Base-by-base conservation (phyloP, 2,113 vertebrate species). In the Phylloscopus whistleri region DNA sequence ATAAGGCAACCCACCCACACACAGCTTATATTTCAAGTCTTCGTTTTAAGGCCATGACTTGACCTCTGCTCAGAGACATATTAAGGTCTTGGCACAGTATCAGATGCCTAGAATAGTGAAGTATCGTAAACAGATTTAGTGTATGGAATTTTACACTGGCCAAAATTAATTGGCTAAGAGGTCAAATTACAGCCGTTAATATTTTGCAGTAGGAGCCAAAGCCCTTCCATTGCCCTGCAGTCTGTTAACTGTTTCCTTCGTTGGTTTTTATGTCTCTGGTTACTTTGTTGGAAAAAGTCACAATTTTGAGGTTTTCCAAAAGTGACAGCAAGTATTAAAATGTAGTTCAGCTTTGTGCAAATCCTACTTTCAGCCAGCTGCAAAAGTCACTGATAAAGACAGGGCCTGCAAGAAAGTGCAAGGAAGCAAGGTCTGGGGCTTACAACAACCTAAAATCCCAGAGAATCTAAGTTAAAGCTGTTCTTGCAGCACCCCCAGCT, bases 81-180 rank as follows among this genome's bases (percentile, higher is more conserved):
- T 95, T 97, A 95, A 96, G 96, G 86, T 85, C 90, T 90, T 97
- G 97, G 97, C 97, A 98, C 93, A 84, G 89, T 94, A 94, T 94
- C 93, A 97, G 95, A 97, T 97, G 93, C 95, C 94, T 96, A 95
- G 95, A 97, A 97, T 97, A 96, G 96, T 94, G 92, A 94, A 95
- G 94, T 97, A 95, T 97, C 95, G 83, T 97, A 96, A 97, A 97
- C 97, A 97, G 96, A 96, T 96, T 95, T 94, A 96, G 94, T 89
- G 84, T 94, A 97, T 93, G 93, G 96, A 97, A 97, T 97, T 96
- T 97, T 97, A 96, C 94, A 97, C 96, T 95, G 96, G 91, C 94
- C 97, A 97, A 97, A 97, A 97, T 97, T 97, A 98, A 97, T 97
- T 97, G 96, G 96, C 84, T 95, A 92, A 75, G 88, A 95, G 93